phyloP scores from a whole-genome alignment of 2,888 invertebrate species.

The Amblyjoppa proteus region DNA sequence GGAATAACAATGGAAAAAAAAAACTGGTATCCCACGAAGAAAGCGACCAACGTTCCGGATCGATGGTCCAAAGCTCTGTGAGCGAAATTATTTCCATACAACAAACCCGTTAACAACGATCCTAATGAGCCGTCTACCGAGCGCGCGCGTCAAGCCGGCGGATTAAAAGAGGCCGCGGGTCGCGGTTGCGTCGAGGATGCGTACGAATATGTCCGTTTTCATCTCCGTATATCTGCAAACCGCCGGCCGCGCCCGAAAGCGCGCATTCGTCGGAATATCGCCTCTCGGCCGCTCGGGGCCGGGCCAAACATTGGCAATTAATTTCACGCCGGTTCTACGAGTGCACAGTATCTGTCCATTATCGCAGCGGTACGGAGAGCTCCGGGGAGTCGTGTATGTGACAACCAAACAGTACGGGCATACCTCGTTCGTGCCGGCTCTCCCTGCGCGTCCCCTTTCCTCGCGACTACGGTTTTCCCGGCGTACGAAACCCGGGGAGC shows the following conservation, averaged over 20 bases:
- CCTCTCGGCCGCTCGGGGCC: slow-evolving; percentile 59
- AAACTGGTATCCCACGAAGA: no score
- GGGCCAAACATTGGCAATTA: slow-evolving; percentile 81
- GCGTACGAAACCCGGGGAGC: slow-evolving; percentile 6
- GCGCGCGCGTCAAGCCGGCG: background rate
- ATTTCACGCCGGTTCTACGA: slow-evolving; percentile 78
- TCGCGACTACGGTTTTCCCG: slow-evolving; percentile 12
- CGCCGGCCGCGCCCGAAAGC: background rate
- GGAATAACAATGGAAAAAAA: no score
- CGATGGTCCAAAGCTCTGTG: background rate
- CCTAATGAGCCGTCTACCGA: background rate
- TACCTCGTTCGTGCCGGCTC: background rate
- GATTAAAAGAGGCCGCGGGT: background rate
- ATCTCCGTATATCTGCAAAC: background rate
- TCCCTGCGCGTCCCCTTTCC: background rate
- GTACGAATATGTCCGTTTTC: background rate
- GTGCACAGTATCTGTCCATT: slow-evolving; percentile 78
- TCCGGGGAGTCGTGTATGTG: slow-evolving; percentile 79
- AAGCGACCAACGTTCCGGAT: background rate
- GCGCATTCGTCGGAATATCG: slow-evolving; percentile 37
- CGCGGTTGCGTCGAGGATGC: background rate
- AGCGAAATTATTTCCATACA: background rate
- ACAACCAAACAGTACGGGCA: slow-evolving; percentile 73
- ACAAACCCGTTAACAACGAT: background rate
- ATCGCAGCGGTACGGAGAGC: slow-evolving; percentile 74